Evolutionary conservation across 2,113 vertebrate genomes (phyloP), one percentile per base, ranked within the genome.

Genomic region (Apus apus): DNA sequence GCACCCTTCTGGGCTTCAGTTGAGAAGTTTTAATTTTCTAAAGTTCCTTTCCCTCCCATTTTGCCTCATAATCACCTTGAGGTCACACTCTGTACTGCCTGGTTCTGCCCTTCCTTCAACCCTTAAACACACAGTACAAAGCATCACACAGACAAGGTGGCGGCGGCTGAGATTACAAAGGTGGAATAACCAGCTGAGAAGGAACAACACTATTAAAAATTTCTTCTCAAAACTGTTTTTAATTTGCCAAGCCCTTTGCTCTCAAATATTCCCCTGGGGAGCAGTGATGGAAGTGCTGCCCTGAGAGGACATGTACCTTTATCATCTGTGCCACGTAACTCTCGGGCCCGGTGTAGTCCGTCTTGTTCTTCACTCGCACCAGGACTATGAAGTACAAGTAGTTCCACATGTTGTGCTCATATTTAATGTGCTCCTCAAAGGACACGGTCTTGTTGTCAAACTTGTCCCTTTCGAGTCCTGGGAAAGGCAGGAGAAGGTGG

Each of bases 351-450:
- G 99, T 99, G 98, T 99, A 99, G 97, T 99, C 99, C 0, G 99
- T 99, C 97, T 98, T 99, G 98, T 99, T 99, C 93, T 99, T 99
- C 97, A 99, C 99, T 0, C 99, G 96, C 89, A 99, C 98, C 97
- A 99, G 98, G 70, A 99, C 99, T 2, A 99, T 99, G 97, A 99
- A 99, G 97, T 99, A 99, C 87, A 99, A 97, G 96, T 99, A 99
- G 98, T 99, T 99, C 99, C 99, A 99, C 98, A 99, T 99, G 97
- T 99, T 99, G 98, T 99, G 99, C 93, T 99, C 99, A 0, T 98
- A 90, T 68, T 99, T 99, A 95, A 99, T 98, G 85, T 99, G 99
- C 91, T 99, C 99, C 83, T 99, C 99, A 21, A 99, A 99, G 4
- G 99, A 99, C 92, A 99, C 99, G 0, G 99, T 99, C 98, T 99